Conservation (phyloP, 1,140 invertebrate species). For the Apis cerana region DNA sequence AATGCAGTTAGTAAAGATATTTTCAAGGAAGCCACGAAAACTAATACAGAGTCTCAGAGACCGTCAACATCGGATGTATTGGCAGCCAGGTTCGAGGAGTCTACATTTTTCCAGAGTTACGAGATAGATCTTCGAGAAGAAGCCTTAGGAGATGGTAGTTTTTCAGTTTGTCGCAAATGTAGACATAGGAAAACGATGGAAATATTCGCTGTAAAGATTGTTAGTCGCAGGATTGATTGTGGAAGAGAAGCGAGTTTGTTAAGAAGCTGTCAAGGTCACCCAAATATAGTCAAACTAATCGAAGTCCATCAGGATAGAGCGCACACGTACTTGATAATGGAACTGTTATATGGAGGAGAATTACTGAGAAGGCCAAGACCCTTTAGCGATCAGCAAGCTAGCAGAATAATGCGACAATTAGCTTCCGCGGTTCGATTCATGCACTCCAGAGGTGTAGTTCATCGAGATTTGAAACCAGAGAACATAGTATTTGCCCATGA, state of each 20-base stretch:
- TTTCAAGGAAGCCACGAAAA: constrained; percentile 71
- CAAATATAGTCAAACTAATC: constrained; percentile 92
- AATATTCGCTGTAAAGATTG: constrained; percentile 95
- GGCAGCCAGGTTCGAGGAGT: constrained; percentile 84
- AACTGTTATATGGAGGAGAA: constrained; percentile 93
- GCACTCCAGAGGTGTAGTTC: constrained; percentile 90
- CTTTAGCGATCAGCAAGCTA: constrained; percentile 87
- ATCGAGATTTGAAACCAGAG: constrained; percentile 95
- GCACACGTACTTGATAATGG: constrained; percentile 93
- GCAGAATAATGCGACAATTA: constrained; percentile 88
- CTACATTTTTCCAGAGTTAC: constrained; percentile 93
- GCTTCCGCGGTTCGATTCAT: constrained; percentile 91
- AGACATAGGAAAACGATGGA: constrained; percentile 87
- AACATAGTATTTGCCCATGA: constrained; percentile 88
- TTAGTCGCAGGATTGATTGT: constrained; percentile 89
- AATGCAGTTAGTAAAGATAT: constrained; percentile 91
- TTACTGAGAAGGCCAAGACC: constrained; percentile 86
- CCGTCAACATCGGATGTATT: constrained; percentile 62
- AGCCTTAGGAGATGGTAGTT: constrained; percentile 93
- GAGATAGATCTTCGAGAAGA: constrained; percentile 86
- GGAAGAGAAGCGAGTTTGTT: constrained; percentile 90
- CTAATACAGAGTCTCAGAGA: constrained; percentile 28
- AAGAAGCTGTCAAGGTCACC: constrained; percentile 91
- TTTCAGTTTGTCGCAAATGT: constrained; percentile 93
- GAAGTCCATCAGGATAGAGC: constrained; percentile 91